These are phyloP conservation scores for Lasius platythorax DNA, from an alignment of 2,888 invertebrate genomes.

Conservation along the genomic window DNA sequence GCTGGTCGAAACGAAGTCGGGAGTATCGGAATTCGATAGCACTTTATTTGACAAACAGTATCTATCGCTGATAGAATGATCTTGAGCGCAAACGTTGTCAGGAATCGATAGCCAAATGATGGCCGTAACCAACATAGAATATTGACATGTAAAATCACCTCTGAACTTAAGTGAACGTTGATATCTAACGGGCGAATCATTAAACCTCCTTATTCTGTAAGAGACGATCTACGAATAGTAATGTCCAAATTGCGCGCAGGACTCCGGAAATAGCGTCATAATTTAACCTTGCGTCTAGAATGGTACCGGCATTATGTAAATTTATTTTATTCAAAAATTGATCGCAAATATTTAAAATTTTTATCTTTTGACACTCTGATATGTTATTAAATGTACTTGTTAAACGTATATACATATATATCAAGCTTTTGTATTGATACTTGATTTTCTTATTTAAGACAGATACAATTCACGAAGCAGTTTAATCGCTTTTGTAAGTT, in stretches of 20 bases:
- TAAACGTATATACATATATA: background rate
- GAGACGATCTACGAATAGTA: background rate
- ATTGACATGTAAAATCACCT: conserved; percentile 24
- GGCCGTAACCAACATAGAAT: conserved; percentile 7
- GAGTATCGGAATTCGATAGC: conserved; percentile 41
- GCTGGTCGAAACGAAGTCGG: conserved; percentile 5
- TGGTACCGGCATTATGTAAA: background rate
- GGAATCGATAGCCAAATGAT: conserved; percentile 31
- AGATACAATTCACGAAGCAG: background rate
- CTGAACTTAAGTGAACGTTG: background rate
- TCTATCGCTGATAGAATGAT: conserved; percentile 2
- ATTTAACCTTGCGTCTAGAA: background rate
- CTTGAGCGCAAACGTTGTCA: conserved; percentile 31
- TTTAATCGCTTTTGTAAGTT: background rate
- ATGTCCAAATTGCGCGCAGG: background rate
- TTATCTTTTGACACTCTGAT: background rate
- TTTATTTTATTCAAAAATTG: background rate
- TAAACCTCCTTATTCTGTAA: background rate
- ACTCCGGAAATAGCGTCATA: conserved; percentile 10
- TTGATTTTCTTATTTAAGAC: background rate
- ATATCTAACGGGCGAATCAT: background rate
- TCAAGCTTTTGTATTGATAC: background rate
- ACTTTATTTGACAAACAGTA: conserved; percentile 38
- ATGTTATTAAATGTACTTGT: background rate
- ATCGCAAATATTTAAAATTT: background rate